A percentile compares a stretch with the other conserved stretches of the same genome.
phyloP scores from a whole-genome alignment of 2,797 vertebrate species.

The Pogonophryne albipinna region DNA sequence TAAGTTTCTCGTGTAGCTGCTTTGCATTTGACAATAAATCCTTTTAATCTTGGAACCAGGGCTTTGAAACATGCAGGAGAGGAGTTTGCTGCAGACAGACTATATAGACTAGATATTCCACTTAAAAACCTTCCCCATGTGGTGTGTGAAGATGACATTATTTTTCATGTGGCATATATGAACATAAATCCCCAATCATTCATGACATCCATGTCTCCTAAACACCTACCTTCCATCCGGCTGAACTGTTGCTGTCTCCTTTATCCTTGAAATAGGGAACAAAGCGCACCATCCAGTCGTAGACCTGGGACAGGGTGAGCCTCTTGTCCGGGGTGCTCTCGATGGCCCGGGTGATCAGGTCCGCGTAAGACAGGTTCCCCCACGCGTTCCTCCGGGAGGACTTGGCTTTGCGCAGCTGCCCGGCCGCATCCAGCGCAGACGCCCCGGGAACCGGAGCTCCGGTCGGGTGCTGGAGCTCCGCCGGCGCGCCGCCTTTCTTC shows the following conservation, averaged over 20 bases:
- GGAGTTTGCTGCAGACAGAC: constrained; percentile 55
- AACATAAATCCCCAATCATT: too few relatives aligned
- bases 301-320: constrained; percentile 96
- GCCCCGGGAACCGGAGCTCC: constrained; percentile 79
- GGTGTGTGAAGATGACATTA: constrained; percentile 33
- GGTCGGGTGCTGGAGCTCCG: constrained; percentile 81
- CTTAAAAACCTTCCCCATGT: constrained; percentile 48
- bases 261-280: constrained; percentile 99
- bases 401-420: constrained; percentile 91
- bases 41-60: constrained; percentile 35
- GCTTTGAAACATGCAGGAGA: constrained; percentile 63
- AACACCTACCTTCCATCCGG: constrained; percentile 93
- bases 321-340: constrained; percentile 95
- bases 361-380: constrained; percentile 97
- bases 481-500: constrained; percentile 84
- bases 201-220: too few relatives aligned
- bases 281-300: constrained; percentile 98
- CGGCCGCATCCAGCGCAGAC: constrained; percentile 78
- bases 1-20: too few relatives aligned
- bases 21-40: too few relatives aligned
- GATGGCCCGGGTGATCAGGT: constrained; percentile 96
- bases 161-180: constrained; percentile 50
- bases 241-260: constrained; percentile 98
- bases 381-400: constrained; percentile 96
- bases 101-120: constrained; percentile 24